phyloP scores from a whole-genome alignment of 2,888 invertebrate species.

The Coleophora flavipennella region DNA sequence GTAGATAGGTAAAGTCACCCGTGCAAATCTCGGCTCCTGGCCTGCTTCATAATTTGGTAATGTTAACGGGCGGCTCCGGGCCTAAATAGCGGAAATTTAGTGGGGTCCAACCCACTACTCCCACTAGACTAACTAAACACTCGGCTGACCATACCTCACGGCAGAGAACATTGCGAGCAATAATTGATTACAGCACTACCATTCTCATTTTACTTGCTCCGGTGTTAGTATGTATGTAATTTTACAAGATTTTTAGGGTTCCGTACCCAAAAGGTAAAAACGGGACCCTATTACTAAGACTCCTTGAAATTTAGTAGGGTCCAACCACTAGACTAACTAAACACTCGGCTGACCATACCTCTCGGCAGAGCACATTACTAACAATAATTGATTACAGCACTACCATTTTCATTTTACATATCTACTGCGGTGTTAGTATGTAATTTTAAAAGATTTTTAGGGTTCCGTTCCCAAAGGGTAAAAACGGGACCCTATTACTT shows the following conservation, averaged over 20 bases:
- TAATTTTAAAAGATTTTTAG: no score
- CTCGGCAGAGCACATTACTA: constrained; percentile 38
- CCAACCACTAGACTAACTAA: constrained; percentile 28
- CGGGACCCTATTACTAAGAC: no score
- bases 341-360: constrained; percentile 56
- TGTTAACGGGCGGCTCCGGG: constrained; percentile 52
- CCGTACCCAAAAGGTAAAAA: constrained; percentile 53
- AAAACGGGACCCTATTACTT: no score
- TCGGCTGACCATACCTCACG: constrained; percentile 55
- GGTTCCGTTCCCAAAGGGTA: constrained; percentile 52
- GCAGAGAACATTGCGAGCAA: constrained; percentile 35
- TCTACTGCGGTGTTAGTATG: no score
- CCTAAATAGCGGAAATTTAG: constrained; percentile 60
- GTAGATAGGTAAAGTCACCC: constrained; percentile 23
- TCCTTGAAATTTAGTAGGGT: constrained; percentile 55
- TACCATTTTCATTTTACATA: constrained; percentile 4
- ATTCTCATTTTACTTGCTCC: background rate
- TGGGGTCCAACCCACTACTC: constrained; percentile 30
- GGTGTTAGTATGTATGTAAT: no score
- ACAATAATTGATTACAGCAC: constrained; percentile 33
- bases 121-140: constrained; percentile 37
- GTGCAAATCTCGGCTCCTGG: constrained; percentile 54
- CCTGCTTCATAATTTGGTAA: constrained; percentile 64
- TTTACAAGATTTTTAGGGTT: no score
- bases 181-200: constrained; percentile 28